Conservation (phyloP, 2,888 invertebrate genomes). For the Parnassius mnemosyne region DNA sequence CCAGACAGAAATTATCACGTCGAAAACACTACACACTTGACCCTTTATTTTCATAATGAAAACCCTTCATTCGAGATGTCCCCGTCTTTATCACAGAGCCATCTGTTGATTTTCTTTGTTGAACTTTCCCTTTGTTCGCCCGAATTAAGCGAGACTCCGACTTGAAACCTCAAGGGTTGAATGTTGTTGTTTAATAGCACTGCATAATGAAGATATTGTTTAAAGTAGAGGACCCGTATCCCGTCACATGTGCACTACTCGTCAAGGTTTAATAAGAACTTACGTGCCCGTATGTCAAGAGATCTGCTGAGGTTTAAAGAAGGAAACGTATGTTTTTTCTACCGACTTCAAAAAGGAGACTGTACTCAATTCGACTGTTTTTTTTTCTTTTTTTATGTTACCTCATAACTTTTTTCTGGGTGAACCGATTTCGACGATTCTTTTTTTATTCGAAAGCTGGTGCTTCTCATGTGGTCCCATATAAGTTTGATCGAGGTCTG, state of each 20-base stretch:
- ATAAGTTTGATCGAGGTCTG: too few species aligned
- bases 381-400: too few species aligned
- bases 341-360: too few species aligned
- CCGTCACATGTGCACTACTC: constrained; percentile 41
- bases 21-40: constrained; percentile 37
- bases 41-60: constrained; percentile 62
- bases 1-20: constrained; percentile 40
- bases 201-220: constrained; percentile 57
- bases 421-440: too few species aligned
- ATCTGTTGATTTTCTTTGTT: constrained; percentile 71
- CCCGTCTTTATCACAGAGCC: constrained; percentile 57
- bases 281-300: constrained; percentile 35
- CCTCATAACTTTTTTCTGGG: too few species aligned
- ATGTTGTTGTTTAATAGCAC: constrained; percentile 42
- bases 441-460: too few species aligned
- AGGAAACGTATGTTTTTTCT: constrained; percentile 14
- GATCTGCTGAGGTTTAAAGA: constrained; percentile 34
- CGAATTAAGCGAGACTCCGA: constrained; percentile 41
- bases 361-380: too few species aligned
- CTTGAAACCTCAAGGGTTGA: constrained; percentile 47
- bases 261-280: constrained; percentile 37
- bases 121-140: constrained; percentile 47
- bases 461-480: too few species aligned
- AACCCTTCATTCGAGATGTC: constrained; percentile 48
- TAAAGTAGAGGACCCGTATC: constrained; percentile 58